phyloP scores from a whole-genome alignment of 92 coral and sea anemone species.

The Hydrozoanthus gracilis region DNA sequence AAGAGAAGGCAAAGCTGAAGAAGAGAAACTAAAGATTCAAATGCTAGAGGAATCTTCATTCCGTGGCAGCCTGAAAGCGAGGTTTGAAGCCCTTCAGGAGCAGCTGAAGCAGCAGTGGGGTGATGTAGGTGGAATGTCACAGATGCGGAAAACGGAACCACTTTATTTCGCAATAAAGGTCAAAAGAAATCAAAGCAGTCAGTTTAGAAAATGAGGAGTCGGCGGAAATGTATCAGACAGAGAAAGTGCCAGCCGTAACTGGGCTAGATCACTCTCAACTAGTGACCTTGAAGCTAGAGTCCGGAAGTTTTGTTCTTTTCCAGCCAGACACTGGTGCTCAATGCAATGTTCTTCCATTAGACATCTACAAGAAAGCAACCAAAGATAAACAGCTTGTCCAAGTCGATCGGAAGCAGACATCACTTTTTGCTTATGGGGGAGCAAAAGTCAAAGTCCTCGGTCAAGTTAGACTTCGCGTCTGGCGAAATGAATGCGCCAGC shows the following conservation, averaged over 20 bases:
- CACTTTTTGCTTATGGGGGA: constrained; percentile 39
- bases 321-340: constrained; percentile 63
- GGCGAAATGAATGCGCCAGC: constrained; percentile 30
- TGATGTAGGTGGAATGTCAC: constrained; percentile 53
- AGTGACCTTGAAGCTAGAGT: constrained; percentile 60
- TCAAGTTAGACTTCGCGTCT: constrained; percentile 32
- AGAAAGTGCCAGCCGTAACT: constrained; percentile 47
- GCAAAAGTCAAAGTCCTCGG: constrained; percentile 47
- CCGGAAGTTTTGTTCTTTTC: constrained; percentile 52
- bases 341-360: constrained; percentile 47
- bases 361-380: constrained; percentile 40
- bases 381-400: constrained; percentile 38
- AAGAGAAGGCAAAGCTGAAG: not conserved
- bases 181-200: constrained; percentile 23
- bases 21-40: not conserved
- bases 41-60: not conserved
- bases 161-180: constrained; percentile 34
- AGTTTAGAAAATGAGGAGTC: constrained; percentile 40
- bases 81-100: no score
- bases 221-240: constrained; percentile 27
- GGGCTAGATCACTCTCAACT: constrained; percentile 60
- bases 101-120: no score
- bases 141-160: constrained; percentile 58
- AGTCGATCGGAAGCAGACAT: constrained; percentile 34
- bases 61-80: not conserved